These are phyloP conservation scores for Isurus oxyrinchus DNA, from an alignment of 2,113 vertebrate species.

Conservation along the genomic window DNA sequence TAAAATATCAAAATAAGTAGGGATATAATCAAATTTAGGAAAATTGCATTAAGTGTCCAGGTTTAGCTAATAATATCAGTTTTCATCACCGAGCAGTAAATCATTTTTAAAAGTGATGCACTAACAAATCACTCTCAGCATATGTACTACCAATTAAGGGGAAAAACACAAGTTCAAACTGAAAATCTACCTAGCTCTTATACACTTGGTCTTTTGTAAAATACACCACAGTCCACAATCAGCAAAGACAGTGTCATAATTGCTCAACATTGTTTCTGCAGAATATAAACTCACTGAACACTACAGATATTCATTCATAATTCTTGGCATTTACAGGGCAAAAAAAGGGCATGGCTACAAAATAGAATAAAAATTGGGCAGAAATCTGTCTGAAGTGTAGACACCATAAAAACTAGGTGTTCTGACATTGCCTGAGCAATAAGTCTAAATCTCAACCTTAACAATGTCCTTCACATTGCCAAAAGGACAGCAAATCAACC, in stretches of 20 bases:
- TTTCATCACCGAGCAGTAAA: background rate
- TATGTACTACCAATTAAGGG: background rate
- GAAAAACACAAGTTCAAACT: background rate
- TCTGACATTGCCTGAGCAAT: background rate
- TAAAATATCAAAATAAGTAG: background rate
- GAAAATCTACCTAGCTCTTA: background rate
- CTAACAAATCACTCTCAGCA: background rate
- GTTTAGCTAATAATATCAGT: background rate
- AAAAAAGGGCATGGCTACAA: background rate
- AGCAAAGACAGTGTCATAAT: background rate
- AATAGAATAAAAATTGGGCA: background rate
- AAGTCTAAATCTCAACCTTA: background rate
- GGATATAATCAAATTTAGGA: background rate
- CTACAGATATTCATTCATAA: background rate
- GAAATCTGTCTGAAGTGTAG: background rate
- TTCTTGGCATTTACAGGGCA: background rate
- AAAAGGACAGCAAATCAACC: background rate
- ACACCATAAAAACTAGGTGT: background rate
- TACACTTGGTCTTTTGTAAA: background rate
- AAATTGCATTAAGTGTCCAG: background rate
- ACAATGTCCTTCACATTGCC: background rate
- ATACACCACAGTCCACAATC: background rate
- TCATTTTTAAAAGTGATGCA: background rate
- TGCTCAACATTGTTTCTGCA: background rate
- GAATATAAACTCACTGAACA: constrained; percentile 13